These are phyloP conservation scores for Sipha flava DNA, from an alignment of 1,140 invertebrate species.

Conservation along the genomic window DNA sequence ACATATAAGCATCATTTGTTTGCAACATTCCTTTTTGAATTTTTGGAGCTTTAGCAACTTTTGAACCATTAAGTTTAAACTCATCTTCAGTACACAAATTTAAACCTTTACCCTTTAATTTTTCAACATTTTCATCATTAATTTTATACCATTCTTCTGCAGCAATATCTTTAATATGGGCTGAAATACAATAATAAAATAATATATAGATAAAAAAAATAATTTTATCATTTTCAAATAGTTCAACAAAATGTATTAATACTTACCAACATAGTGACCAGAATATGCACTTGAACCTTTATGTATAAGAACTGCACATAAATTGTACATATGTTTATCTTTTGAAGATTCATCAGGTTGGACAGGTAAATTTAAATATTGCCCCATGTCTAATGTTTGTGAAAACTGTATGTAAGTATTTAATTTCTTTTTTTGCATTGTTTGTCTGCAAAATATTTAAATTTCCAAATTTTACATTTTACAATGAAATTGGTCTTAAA, in stretches of 20 bases:
- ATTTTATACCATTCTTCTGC: slow-evolving; percentile 57
- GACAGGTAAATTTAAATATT: slow-evolving; percentile 38
- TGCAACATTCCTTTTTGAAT: slow-evolving; percentile 47
- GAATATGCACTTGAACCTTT: slow-evolving; percentile 58
- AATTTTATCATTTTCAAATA: not conserved
- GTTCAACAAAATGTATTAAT: no score
- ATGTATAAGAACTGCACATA: slow-evolving; percentile 60
- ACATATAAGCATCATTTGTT: slow-evolving; percentile 57
- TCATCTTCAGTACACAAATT: slow-evolving; percentile 49
- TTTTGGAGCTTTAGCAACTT: slow-evolving; percentile 44
- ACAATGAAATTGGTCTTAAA: slow-evolving; percentile 14
- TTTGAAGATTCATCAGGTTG: slow-evolving; percentile 43
- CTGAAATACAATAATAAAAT: slow-evolving; percentile 39
- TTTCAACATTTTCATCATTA: slow-evolving; percentile 60
- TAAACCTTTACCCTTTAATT: slow-evolving; percentile 51
- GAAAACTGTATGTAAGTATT: slow-evolving; percentile 59
- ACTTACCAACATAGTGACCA: slow-evolving; percentile 60
- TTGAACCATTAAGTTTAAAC: slow-evolving; percentile 45
- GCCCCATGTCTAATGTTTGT: slow-evolving; percentile 58
- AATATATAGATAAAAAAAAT: not conserved
- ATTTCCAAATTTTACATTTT: no score
- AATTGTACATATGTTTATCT: slow-evolving; percentile 50
- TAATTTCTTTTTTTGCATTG: slow-evolving; percentile 59
- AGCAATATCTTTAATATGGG: slow-evolving; percentile 52
- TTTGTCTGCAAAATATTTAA: slow-evolving; percentile 46